Evolutionary conservation across 1,140 invertebrate genomes (phyloP).

Genomic region (Drosophila truncata): DNA sequence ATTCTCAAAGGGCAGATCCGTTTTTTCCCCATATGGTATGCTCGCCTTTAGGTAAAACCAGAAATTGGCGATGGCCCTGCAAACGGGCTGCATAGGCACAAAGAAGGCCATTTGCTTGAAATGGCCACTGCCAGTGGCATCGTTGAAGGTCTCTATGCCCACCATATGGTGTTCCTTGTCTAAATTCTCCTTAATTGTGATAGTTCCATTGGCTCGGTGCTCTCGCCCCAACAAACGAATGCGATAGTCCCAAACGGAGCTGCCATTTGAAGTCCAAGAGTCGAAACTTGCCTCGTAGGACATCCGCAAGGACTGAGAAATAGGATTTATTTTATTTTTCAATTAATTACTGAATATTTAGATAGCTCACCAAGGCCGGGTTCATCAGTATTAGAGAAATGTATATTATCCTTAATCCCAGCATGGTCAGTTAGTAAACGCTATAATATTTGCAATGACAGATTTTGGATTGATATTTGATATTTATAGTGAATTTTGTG

Average conservation of each 20-base stretch:
- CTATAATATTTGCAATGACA: background rate
- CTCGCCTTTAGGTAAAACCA: background rate
- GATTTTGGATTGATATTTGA: background rate
- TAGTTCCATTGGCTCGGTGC: background rate
- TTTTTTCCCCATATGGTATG: background rate
- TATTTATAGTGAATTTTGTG: background rate
- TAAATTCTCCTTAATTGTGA: background rate
- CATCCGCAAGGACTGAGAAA: background rate
- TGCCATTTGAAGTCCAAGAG: background rate
- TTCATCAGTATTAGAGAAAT: background rate
- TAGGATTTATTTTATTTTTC: background rate
- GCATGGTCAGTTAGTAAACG: background rate
- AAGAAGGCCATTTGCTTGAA: background rate
- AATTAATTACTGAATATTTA: background rate
- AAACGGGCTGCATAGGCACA: background rate
- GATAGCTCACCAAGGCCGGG: background rate
- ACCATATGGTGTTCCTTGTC: background rate
- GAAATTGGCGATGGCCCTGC: background rate
- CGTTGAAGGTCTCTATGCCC: background rate
- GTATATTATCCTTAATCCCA: background rate
- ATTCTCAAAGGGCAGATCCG: background rate
- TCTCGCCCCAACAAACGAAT: background rate
- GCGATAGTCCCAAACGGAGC: background rate
- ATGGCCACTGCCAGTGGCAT: background rate
- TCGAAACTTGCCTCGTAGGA: background rate